Conservation (phyloP, 2,888 invertebrate genomes). For the Theodoxus fluviatilis region DNA sequence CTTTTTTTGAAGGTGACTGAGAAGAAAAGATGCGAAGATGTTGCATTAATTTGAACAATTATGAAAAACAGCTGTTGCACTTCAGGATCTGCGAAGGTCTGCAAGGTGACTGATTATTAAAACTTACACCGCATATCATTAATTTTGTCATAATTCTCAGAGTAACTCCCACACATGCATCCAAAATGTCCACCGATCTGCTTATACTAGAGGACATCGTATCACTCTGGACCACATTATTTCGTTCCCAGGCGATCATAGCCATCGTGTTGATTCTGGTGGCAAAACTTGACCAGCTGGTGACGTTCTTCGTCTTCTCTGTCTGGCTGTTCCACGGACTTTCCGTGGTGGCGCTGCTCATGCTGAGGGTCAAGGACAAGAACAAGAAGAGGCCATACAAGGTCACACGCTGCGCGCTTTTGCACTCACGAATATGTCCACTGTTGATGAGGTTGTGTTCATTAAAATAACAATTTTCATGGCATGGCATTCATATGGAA, state of each 20-base stretch:
- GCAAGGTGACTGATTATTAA: no score
- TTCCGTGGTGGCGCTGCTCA: conserved; percentile 37
- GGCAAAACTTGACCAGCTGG: conserved; percentile 31
- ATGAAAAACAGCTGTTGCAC: no score
- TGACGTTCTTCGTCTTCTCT: conserved; percentile 42
- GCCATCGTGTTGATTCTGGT: conserved; percentile 35
- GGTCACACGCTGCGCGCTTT: conserved; percentile 27
- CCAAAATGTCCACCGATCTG: no score
- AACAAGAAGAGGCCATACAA: conserved; percentile 39
- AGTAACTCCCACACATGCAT: no score
- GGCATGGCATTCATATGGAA: not conserved
- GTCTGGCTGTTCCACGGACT: conserved; percentile 46
- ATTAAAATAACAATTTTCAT: not conserved
- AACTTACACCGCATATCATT: no score
- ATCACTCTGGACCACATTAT: not conserved
- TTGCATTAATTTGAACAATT: no score
- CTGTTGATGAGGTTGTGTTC: not conserved
- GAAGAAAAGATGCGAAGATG: no score
- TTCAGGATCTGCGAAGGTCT: no score
- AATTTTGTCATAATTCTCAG: no score
- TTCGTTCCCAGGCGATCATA: conserved; percentile 31
- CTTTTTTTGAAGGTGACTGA: no score
- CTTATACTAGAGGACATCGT: not conserved
- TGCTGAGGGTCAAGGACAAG: conserved; percentile 40
- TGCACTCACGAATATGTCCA: no score